These are phyloP conservation scores for zebrafish (Danio rerio) DNA, from an alignment of 2,113 vertebrate genomes.

Conservation along the genomic window GRCz12tu NC_133177.1:6636001-6636500, in stretches of 20 bases:
- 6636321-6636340: conserved; percentile 37
- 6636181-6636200: conserved; percentile 84
- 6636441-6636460: neutral
- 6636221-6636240: neutral
- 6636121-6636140: conserved; percentile 92
- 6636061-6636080: conserved; percentile 89
- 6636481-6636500: conserved; percentile 2
- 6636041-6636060: conserved; percentile 92
- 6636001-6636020: conserved; percentile 81
- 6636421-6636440: neutral
- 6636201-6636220: conserved; percentile 36
- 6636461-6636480: neutral
- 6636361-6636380: neutral
- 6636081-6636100: conserved; percentile 81
- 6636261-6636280: neutral
- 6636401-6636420: neutral
- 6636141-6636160: conserved; percentile 89
- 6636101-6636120: conserved; percentile 94
- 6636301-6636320: conserved; percentile 15
- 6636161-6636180: conserved; percentile 93
- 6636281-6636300: conserved; percentile 17
- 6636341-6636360: conserved; percentile 42
- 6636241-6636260: conserved; percentile 18
- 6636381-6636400: neutral
- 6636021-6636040: conserved; percentile 86